These are phyloP conservation scores for Lepidurus packardi DNA, from an alignment of 1,140 invertebrate genomes.

Conservation along the genomic window DNA sequence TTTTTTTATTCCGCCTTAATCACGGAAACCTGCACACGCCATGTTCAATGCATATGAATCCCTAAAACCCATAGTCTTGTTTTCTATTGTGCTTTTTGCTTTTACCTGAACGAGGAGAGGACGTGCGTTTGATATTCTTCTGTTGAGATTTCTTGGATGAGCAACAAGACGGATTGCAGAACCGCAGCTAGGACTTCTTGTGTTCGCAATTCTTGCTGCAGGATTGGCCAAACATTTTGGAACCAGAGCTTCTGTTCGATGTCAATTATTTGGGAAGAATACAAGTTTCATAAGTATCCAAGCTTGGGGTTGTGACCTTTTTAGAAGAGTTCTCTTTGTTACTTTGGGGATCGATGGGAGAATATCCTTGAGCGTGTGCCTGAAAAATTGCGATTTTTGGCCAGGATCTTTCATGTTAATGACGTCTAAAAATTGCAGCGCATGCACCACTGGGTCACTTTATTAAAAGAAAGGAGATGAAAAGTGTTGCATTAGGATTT, in stretches of 20 bases:
- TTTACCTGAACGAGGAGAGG: slow-evolving; percentile 69
- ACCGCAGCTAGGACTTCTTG: slow-evolving; percentile 82
- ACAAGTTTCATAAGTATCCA: background rate
- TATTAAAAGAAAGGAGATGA: slow-evolving; percentile 46
- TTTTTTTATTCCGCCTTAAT: background rate
- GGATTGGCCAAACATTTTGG: slow-evolving; percentile 83
- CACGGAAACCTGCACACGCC: background rate
- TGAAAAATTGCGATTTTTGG: slow-evolving; percentile 85
- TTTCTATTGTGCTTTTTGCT: background rate
- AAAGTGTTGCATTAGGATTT: slow-evolving; percentile 32
- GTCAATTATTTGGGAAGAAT: slow-evolving; percentile 32
- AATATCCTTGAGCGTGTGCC: slow-evolving; percentile 72
- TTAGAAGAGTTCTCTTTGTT: slow-evolving; percentile 44
- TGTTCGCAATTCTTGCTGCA: slow-evolving; percentile 75
- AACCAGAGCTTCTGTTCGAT: slow-evolving; percentile 85
- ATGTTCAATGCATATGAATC: background rate
- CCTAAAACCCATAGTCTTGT: background rate
- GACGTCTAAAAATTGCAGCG: slow-evolving; percentile 84
- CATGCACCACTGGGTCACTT: slow-evolving; percentile 78
- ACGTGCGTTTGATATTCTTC: slow-evolving; percentile 81
- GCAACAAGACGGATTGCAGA: slow-evolving; percentile 77
- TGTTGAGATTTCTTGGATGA: slow-evolving; percentile 73
- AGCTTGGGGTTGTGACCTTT: slow-evolving; percentile 14
- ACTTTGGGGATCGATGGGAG: slow-evolving; percentile 85
- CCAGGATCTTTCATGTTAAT: slow-evolving; percentile 85